phyloP scores from a whole-genome alignment of 2,888 invertebrate genomes.

The Eupithecia insigniata region DNA sequence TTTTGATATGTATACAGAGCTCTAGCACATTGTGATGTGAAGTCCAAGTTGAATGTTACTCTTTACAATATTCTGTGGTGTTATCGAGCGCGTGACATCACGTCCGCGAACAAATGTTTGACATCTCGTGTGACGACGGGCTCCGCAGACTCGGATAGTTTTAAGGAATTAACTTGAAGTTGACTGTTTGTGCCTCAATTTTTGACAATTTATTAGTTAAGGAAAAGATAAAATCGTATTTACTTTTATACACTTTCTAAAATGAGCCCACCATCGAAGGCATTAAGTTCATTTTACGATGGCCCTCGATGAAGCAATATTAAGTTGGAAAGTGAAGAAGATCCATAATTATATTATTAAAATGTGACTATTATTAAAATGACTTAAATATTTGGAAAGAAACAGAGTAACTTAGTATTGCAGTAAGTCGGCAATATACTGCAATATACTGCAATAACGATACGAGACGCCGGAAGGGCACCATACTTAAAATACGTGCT shows the following conservation, averaged over 20 bases:
- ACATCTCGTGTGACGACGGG: not conserved
- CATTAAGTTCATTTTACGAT: not conserved
- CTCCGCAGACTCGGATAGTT: not conserved
- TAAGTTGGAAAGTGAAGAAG: conserved; percentile 23
- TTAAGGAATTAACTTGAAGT: conserved; percentile 33
- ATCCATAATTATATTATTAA: conserved; percentile 17
- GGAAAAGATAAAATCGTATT: conserved; percentile 12
- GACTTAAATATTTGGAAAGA: conserved; percentile 15
- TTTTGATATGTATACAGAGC: conserved; percentile 30
- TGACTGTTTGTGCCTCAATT: conserved; percentile 45
- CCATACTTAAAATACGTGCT: not conserved
- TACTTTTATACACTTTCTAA: conserved; percentile 26
- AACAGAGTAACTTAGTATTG: conserved; percentile 5
- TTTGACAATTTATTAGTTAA: conserved; percentile 32
- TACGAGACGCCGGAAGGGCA: not conserved
- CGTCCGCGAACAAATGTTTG: not conserved
- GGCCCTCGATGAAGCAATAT: not conserved
- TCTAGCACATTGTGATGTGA: not conserved
- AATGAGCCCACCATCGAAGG: not conserved
- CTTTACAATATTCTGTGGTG: too few relatives aligned
- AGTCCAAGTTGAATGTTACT: not conserved
- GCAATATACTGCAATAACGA: conserved; percentile 12
- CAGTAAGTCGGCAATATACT: conserved; percentile 7
- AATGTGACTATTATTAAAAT: too few relatives aligned
- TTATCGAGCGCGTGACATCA: too few relatives aligned